Evolutionary conservation across 2,113 vertebrate genomes (phyloP), one percentile per base, ranked within the genome.

Genomic region (Ursus arctos): DNA sequence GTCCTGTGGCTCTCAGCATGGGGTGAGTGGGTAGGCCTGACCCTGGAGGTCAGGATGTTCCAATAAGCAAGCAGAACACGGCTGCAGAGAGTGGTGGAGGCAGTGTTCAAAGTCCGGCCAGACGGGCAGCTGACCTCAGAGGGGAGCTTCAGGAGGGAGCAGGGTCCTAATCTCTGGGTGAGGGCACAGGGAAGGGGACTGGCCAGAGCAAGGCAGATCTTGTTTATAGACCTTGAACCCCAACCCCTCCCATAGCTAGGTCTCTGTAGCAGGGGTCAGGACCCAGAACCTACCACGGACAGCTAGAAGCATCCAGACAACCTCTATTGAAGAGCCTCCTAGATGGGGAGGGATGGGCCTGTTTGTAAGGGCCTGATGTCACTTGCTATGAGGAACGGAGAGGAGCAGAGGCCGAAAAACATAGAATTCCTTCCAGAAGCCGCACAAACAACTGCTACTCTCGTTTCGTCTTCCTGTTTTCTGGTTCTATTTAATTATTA

Each of bases 401-500:
- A 53, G 4, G 26, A 10, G 2, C 36, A 33, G 67, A 59, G 67
- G 8, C 28, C 4, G 16, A 84, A 65, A 85, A 85, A 53, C 7
- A 12, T n/a, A 36, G 67, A 88, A 72, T 91, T 94, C 43, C 43
- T 91, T n/a, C 15, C 28, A 79, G 91, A 95, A 91, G 69, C 61
- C n/a, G 8, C 31, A 74, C 71, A 36, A 33, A 49, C 1, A 1
- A 36, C 22, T 31, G 26, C 28, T 33, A 79, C 24, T 79, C 43
- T n/a, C 14, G 11, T 26, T 65, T 96, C 63, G 59, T 59, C 63
- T 51, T 77, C 84, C 67, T 55, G 14, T 24, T 72, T 89, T 61
- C 71, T 53, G 43, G 65, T 57, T 89, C 28, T 61, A 2, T 93
- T 87, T 91, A 49, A n/a, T 94, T 63, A 65, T 15, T 86, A 59